phyloP scores from a whole-genome alignment of 2,797 vertebrate species.

The Protonibea diacanthus region DNA sequence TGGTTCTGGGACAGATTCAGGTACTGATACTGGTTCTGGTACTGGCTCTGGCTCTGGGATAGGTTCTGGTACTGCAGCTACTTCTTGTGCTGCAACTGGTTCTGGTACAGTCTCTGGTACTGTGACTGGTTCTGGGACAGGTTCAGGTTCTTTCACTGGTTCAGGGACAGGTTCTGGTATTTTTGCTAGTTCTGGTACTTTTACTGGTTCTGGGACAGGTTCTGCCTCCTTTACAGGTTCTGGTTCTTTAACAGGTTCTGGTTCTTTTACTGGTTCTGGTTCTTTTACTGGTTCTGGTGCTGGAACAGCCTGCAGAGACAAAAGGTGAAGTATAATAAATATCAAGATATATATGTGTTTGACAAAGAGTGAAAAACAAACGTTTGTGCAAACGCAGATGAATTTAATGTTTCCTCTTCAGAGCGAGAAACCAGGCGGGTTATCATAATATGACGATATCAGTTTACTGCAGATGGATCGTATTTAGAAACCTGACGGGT shows the following conservation, averaged over 20 bases:
- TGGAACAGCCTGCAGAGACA: constrained; percentile 40
- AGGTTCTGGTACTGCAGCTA: constrained; percentile 13
- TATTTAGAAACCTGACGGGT: no score
- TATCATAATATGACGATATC: no score
- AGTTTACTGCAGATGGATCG: no score
- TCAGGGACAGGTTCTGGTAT: constrained; percentile 29
- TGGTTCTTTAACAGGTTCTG: not conserved
- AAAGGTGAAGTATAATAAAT: not conserved
- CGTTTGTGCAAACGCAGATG: no score
- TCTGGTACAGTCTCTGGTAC: constrained; percentile 8
- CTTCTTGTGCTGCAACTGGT: not conserved
- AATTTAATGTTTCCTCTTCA: no score
- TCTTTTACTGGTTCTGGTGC: not conserved
- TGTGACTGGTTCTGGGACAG: constrained; percentile 4
- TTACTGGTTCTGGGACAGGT: not conserved
- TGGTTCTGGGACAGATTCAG: not conserved
- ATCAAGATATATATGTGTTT: no score
- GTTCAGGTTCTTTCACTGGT: constrained; percentile 9
- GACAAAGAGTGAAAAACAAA: no score
- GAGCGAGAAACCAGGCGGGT: no score
- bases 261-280: not conserved
- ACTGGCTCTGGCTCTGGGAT: constrained; percentile 22
- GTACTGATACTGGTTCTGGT: constrained; percentile 8
- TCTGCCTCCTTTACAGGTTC: not conserved
- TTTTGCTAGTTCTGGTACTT: constrained; percentile 15